Evolutionary conservation across 2,888 invertebrate genomes (phyloP).

Genomic region (Tiphia femorata): DNA sequence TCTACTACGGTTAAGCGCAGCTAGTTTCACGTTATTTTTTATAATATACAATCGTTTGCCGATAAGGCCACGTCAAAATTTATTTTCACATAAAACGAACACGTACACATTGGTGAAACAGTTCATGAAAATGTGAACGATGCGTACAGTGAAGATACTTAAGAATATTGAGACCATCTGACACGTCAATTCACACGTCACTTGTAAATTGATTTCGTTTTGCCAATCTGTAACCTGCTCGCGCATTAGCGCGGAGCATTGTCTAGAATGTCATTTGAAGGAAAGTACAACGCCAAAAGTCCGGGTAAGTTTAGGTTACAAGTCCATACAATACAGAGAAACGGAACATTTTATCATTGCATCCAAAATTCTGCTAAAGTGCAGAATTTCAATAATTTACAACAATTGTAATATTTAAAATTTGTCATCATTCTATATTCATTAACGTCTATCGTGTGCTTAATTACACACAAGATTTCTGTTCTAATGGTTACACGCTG

Average conservation of each 20-base stretch:
- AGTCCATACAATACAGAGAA: no score
- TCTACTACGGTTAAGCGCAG: no score
- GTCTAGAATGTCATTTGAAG: slow-evolving; percentile 69
- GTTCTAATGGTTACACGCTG: no score
- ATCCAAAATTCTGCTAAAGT: no score
- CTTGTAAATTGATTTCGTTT: slow-evolving; percentile 23
- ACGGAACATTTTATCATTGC: no score
- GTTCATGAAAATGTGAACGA: slow-evolving; percentile 27
- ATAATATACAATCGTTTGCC: slow-evolving; percentile 13
- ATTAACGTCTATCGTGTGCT: no score
- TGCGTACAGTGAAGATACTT: slow-evolving; percentile 17
- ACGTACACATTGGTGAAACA: neutral
- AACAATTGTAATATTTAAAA: no score
- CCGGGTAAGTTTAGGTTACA: slow-evolving; percentile 73
- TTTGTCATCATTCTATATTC: no score
- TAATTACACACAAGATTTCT: no score
- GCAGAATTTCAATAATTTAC: no score
- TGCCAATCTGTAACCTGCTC: slow-evolving; percentile 22
- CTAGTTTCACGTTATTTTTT: slow-evolving; percentile 40
- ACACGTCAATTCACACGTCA: slow-evolving; percentile 21
- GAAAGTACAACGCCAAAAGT: slow-evolving; percentile 74
- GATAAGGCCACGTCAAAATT: slow-evolving; percentile 38
- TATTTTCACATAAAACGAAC: neutral
- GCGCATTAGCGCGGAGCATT: neutral
- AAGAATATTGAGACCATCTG: slow-evolving; percentile 20